Percentiles rank a stretch among this genome's conserved stretches.
phyloP scores from a whole-genome alignment of 2,113 vertebrate genomes.

The Canis aureus region DNA sequence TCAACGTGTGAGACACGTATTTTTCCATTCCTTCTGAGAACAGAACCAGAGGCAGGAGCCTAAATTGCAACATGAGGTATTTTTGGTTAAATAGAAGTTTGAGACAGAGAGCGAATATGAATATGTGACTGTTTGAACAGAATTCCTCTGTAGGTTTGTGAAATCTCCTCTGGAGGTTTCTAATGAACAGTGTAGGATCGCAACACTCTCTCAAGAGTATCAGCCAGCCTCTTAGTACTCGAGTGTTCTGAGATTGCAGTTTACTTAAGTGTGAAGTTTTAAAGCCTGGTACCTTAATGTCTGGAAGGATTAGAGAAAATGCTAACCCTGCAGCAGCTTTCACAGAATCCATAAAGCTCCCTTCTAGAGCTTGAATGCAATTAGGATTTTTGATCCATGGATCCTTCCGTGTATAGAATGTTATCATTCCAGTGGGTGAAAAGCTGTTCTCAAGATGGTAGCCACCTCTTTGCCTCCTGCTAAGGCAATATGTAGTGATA shows the following conservation, averaged over 20 bases:
- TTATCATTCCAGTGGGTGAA: neutral
- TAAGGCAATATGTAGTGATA: neutral
- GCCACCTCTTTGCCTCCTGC: neutral
- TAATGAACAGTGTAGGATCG: neutral
- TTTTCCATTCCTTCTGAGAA: conserved; percentile 55
- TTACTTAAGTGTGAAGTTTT: neutral
- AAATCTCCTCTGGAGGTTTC: conserved; percentile 46
- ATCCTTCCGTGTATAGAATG: neutral
- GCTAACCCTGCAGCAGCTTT: neutral
- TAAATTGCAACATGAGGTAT: conserved; percentile 60
- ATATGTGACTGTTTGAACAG: conserved; percentile 44
- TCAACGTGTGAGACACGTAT: conserved; percentile 8
- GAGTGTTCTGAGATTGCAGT: neutral
- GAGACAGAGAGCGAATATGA: neutral
- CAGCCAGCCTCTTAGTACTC: neutral
- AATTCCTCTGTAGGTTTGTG: conserved; percentile 43
- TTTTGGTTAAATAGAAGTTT: conserved; percentile 59
- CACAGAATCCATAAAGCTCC: neutral
- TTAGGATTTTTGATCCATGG: neutral
- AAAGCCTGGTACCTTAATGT: neutral
- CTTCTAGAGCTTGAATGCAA: neutral
- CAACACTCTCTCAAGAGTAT: neutral
- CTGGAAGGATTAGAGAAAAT: neutral
- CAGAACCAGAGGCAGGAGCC: conserved; percentile 50
- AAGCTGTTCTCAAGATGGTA: neutral